These are phyloP conservation scores for Chionomys nivalis DNA, from an alignment of 2,113 vertebrate species.

Conservation along the genomic window DNA sequence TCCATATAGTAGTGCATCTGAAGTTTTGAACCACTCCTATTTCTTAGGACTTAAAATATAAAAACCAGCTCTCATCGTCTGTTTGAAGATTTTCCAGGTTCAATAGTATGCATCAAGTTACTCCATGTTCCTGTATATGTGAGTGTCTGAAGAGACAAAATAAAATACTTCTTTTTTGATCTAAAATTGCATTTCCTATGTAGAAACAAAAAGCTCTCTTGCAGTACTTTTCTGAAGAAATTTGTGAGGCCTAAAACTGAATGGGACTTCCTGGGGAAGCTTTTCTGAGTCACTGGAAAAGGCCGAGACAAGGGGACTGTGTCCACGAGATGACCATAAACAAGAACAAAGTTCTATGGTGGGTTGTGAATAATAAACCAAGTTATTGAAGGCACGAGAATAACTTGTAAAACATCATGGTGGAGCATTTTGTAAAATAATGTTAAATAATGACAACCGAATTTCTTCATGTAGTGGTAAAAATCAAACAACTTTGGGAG, in stretches of 20 bases:
- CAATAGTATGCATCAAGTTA: constrained; percentile 68
- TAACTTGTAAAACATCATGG: constrained; percentile 72
- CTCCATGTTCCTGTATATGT: constrained; percentile 43
- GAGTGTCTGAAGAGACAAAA: constrained; percentile 65
- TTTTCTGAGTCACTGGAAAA: constrained; percentile 52
- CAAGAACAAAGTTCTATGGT: constrained; percentile 16
- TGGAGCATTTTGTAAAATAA: constrained; percentile 74
- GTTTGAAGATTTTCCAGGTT: constrained; percentile 69
- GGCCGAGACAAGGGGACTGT: not conserved
- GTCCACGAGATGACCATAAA: not conserved
- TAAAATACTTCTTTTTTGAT: constrained; percentile 71
- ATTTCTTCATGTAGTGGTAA: constrained; percentile 70
- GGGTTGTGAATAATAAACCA: constrained; percentile 19
- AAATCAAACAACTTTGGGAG: constrained; percentile 61
- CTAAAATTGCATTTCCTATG: constrained; percentile 71
- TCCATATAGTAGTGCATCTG: constrained; percentile 38
- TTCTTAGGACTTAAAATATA: constrained; percentile 51
- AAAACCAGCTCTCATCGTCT: constrained; percentile 49
- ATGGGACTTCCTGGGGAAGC: constrained; percentile 6
- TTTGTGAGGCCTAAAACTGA: constrained; percentile 41
- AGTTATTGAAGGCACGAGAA: constrained; percentile 71
- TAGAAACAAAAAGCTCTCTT: constrained; percentile 47
- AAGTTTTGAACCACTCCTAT: constrained; percentile 42
- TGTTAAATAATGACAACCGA: constrained; percentile 74
- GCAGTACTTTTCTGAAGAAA: constrained; percentile 54